These are phyloP conservation scores for Sardina pilchardus DNA, from an alignment of 2,113 vertebrate genomes.

Conservation along the genomic window DNA sequence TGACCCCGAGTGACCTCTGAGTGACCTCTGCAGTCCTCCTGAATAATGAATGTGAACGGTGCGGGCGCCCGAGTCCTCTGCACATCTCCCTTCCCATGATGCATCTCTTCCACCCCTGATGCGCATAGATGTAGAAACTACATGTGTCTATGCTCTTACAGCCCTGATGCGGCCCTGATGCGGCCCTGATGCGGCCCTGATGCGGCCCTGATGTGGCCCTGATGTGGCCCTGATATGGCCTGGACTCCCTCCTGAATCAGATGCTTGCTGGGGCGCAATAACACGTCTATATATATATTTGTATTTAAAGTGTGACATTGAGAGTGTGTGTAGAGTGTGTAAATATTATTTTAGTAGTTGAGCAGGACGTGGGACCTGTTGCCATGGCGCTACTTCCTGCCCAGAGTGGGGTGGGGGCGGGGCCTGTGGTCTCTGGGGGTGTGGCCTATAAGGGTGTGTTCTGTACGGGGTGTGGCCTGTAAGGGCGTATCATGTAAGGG, in stretches of 20 bases:
- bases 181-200: too few species aligned
- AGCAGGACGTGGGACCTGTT: slow-evolving; percentile 49
- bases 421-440: not conserved
- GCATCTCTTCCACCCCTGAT: too few species aligned
- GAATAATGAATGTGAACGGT: too few species aligned
- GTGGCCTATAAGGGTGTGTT: not conserved
- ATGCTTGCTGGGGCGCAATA: slow-evolving; percentile 47
- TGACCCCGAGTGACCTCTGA: too few species aligned
- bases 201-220: too few species aligned
- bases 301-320: slow-evolving; percentile 59
- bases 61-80: not conserved
- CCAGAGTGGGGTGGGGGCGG: not conserved
- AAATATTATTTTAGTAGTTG: slow-evolving; percentile 73
- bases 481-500: too few species aligned
- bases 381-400: slow-evolving; percentile 19
- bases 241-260: not conserved
- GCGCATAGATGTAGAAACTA: too few species aligned
- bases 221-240: too few species aligned
- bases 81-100: not conserved
- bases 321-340: slow-evolving; percentile 64
- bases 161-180: too few species aligned
- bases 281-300: slow-evolving; percentile 68
- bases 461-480: not conserved
- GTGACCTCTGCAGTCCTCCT: too few species aligned
- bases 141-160: too few species aligned